These are phyloP conservation scores for Upupa epops DNA, from an alignment of 2,113 vertebrate species.

Conservation along the genomic window DNA sequence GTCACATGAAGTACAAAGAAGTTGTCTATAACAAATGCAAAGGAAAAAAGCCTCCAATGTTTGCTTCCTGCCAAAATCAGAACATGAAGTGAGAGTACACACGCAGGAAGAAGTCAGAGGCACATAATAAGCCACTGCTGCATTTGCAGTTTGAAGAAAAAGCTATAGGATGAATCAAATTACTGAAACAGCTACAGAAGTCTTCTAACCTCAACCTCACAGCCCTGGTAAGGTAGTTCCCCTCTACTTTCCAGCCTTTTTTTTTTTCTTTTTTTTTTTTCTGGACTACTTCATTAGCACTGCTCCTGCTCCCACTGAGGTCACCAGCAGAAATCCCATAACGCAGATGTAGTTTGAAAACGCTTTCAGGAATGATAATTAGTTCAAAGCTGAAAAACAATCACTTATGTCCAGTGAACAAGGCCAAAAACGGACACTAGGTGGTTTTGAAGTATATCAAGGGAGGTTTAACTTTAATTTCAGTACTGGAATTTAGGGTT, in stretches of 20 bases:
- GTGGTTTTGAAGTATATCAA: neutral
- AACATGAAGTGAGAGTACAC: neutral
- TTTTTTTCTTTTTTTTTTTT: neutral
- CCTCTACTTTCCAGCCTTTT: neutral
- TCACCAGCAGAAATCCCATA: neutral
- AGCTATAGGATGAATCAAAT: neutral
- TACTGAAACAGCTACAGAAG: neutral
- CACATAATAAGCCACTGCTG: neutral
- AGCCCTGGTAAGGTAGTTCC: neutral
- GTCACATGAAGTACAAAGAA: neutral
- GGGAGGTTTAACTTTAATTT: neutral
- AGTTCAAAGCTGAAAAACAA: constrained; percentile 16
- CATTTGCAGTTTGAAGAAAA: neutral
- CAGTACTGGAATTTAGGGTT: neutral
- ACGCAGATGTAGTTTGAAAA: neutral
- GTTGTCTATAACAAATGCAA: constrained; percentile 2
- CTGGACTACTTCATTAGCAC: neutral
- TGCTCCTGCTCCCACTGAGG: neutral
- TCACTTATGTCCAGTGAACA: neutral
- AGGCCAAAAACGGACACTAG: neutral
- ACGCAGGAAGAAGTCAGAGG: neutral
- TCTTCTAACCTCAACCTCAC: neutral
- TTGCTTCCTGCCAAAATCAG: constrained; percentile 7
- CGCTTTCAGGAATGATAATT: neutral
- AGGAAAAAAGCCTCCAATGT: neutral